Evolutionary conservation across 2,113 vertebrate genomes (phyloP).

Genomic region (Mormoops blainvillei): DNA sequence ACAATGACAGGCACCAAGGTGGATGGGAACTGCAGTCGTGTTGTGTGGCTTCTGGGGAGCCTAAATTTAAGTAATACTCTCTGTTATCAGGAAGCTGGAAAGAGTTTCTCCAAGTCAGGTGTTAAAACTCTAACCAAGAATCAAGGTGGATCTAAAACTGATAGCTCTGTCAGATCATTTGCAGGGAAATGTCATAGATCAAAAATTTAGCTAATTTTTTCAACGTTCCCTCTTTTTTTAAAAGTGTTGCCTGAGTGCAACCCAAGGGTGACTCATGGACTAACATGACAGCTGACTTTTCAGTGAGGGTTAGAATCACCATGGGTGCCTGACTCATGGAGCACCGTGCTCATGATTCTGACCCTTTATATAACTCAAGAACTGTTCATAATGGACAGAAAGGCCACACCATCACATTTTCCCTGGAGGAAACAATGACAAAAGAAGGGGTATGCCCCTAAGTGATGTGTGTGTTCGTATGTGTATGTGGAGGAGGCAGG

Average conservation of each 20-base stretch:
- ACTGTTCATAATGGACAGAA: constrained; percentile 22
- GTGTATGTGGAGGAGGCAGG: background rate
- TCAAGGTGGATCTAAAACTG: background rate
- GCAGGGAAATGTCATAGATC: background rate
- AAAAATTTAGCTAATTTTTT: background rate
- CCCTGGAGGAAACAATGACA: constrained; percentile 1
- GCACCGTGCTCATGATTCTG: constrained; percentile 37
- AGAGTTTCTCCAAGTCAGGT: background rate
- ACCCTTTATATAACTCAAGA: constrained; percentile 51
- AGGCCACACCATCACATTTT: constrained; percentile 41
- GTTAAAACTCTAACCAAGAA: background rate
- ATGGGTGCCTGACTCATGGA: constrained; percentile 56
- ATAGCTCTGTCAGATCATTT: background rate
- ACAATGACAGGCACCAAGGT: background rate
- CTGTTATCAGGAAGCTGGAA: background rate
- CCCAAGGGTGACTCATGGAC: background rate
- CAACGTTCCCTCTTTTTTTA: background rate
- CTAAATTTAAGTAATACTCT: background rate
- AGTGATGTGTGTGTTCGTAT: background rate
- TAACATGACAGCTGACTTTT: background rate
- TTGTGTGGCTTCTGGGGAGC: background rate
- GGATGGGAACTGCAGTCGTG: background rate
- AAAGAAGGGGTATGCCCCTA: background rate
- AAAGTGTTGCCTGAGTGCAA: background rate
- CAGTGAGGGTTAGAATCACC: constrained; percentile 48